Percentiles rank a stretch among this genome's conserved stretches.
Conservation (phyloP, 2,797 vertebrate species). For the Erpetoichthys calabaricus region DNA sequence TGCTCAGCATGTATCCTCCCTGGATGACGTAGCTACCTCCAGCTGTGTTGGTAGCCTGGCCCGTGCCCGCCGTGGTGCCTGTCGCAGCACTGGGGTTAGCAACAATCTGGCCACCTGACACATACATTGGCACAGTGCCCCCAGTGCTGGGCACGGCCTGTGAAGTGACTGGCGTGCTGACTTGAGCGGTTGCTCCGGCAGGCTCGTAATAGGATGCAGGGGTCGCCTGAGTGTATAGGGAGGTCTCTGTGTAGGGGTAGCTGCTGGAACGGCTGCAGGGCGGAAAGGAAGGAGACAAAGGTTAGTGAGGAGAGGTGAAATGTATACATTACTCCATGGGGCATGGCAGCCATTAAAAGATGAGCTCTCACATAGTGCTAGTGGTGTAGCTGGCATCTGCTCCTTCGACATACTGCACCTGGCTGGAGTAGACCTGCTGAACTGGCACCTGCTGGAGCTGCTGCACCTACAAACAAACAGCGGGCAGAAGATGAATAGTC, state of each 20-base stretch:
- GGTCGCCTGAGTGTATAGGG: slow-evolving; percentile 63
- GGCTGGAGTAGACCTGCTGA: slow-evolving; percentile 68
- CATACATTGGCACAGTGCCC: slow-evolving; percentile 71
- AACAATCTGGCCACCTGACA: slow-evolving; percentile 65
- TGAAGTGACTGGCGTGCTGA: slow-evolving; percentile 55
- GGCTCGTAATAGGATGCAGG: slow-evolving; percentile 64
- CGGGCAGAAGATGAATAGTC: neutral
- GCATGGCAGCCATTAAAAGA: neutral
- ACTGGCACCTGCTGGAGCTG: slow-evolving; percentile 78
- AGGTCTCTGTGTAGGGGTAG: slow-evolving; percentile 68
- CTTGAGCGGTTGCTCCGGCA: slow-evolving; percentile 57
- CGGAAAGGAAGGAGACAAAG: neutral
- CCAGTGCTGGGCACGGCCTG: slow-evolving; percentile 55
- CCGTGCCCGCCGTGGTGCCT: slow-evolving; percentile 53
- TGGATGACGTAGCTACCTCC: slow-evolving; percentile 60
- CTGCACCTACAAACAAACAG: slow-evolving; percentile 40
- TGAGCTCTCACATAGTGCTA: slow-evolving; percentile 71
- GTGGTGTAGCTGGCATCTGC: slow-evolving; percentile 70
- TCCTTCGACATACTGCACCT: slow-evolving; percentile 78
- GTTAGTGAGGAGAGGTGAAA: neutral
- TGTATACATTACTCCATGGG: neutral
- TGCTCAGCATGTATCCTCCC: slow-evolving; percentile 61
- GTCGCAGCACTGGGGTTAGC: slow-evolving; percentile 45
- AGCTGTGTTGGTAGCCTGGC: slow-evolving; percentile 26
- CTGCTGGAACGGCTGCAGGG: slow-evolving; percentile 56